Percentiles rank a stretch among this genome's conserved stretches.
Evolutionary conservation across 2,888 invertebrate genomes (phyloP).

Genomic region (Orchesella flavescens): DNA sequence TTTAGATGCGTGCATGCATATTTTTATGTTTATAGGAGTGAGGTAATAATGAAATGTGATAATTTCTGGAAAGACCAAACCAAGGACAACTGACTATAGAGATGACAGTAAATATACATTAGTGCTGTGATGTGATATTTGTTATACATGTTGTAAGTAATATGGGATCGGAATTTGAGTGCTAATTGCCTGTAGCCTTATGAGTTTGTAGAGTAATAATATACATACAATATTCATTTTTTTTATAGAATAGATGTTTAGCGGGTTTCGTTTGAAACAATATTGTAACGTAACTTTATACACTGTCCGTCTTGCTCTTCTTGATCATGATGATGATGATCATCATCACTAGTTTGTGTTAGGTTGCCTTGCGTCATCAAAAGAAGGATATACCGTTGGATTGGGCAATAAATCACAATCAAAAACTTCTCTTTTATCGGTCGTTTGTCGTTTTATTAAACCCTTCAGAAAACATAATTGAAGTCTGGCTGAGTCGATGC

Average conservation of each 20-base stretch:
- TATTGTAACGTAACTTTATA: not conserved
- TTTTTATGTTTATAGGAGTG: not conserved
- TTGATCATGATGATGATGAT: not conserved
- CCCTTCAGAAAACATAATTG: not conserved
- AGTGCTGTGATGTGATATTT: not conserved
- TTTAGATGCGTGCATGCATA: not conserved
- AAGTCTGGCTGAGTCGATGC: too few species aligned
- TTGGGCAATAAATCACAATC: conserved; percentile 17
- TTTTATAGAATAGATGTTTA: not conserved
- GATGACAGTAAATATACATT: not conserved
- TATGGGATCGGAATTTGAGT: conserved; percentile 5
- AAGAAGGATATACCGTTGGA: not conserved
- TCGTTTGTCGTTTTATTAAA: not conserved
- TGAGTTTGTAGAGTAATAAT: not conserved
- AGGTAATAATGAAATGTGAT: conserved; percentile 12
- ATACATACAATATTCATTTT: not conserved
- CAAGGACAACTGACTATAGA: not conserved
- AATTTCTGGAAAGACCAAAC: conserved; percentile 1
- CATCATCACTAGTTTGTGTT: not conserved
- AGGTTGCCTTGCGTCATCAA: too few species aligned
- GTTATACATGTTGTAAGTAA: not conserved
- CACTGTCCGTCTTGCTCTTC: not conserved
- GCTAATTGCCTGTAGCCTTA: not conserved
- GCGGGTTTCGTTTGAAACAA: not conserved
- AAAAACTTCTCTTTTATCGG: not conserved